phyloP scores from a whole-genome alignment of 2,888 invertebrate genomes.

The Sminthurinus aureus region DNA sequence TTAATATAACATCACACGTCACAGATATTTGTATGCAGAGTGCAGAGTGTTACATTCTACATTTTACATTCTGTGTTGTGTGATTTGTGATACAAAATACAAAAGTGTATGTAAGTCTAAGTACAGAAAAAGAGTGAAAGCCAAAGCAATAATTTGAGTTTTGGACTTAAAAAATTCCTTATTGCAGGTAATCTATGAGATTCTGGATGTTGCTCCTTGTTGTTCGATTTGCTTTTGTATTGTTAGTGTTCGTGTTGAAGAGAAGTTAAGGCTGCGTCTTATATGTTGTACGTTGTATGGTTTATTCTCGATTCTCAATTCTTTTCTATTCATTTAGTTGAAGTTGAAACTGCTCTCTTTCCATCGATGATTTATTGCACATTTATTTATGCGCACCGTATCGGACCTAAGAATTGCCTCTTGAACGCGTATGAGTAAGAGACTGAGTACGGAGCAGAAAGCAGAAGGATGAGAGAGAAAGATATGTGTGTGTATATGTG shows the following conservation, averaged over 20 bases:
- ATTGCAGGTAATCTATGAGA: constrained; percentile 6
- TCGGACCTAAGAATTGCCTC: constrained; percentile 29
- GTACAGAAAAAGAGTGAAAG: background rate
- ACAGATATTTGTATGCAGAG: too few species aligned
- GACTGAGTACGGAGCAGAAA: background rate
- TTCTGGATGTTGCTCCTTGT: background rate
- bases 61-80: too few species aligned
- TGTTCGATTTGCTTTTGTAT: background rate
- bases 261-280: background rate
- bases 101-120: background rate
- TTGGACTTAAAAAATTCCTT: background rate
- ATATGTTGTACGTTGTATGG: background rate
- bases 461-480: constrained; percentile 7
- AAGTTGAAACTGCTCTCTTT: background rate
- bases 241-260: too few species aligned
- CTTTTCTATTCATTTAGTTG: background rate
- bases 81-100: too few species aligned
- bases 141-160: background rate
- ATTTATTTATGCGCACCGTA: constrained; percentile 34
- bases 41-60: too few species aligned
- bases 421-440: background rate
- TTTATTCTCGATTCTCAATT: background rate
- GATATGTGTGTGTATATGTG: constrained; percentile 23
- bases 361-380: constrained; percentile 42
- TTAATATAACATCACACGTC: too few species aligned